phyloP scores from a whole-genome alignment of 2,797 vertebrate genomes.

The Eospalax fontanierii region DNA sequence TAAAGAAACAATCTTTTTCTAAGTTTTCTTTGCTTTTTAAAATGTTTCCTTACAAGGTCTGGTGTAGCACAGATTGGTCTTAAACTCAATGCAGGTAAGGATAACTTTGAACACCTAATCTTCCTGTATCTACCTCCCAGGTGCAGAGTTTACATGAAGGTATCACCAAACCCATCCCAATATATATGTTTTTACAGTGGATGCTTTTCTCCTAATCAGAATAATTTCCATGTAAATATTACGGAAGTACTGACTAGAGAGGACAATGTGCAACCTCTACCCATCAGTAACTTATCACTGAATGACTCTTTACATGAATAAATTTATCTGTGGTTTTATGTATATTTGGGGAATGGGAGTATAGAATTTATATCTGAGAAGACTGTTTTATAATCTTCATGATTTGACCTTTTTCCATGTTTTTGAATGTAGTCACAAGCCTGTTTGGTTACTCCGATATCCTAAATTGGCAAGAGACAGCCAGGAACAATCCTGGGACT shows the following conservation, averaged over 20 bases:
- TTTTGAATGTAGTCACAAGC: neutral
- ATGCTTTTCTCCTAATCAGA: constrained; percentile 25
- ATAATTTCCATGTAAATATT: constrained; percentile 22
- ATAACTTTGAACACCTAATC: neutral
- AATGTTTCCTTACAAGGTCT: neutral
- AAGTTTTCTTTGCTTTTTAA: neutral
- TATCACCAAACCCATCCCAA: neutral
- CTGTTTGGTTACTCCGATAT: neutral
- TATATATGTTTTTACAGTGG: constrained; percentile 40
- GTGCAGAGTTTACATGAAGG: neutral
- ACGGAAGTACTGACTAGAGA: neutral
- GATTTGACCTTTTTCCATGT: neutral
- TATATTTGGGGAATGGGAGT: neutral
- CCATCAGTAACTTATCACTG: neutral
- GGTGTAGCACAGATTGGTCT: neutral
- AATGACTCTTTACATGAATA: neutral
- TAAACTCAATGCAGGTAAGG: neutral
- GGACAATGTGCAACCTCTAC: neutral
- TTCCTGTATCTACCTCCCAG: neutral
- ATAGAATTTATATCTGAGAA: neutral
- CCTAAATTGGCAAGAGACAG: neutral
- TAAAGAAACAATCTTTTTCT: neutral
- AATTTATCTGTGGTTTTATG: neutral
- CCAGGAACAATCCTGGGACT: neutral
- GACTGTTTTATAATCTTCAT: neutral